Conservation (phyloP, 2,113 vertebrate species). For the Abramis brama region DNA sequence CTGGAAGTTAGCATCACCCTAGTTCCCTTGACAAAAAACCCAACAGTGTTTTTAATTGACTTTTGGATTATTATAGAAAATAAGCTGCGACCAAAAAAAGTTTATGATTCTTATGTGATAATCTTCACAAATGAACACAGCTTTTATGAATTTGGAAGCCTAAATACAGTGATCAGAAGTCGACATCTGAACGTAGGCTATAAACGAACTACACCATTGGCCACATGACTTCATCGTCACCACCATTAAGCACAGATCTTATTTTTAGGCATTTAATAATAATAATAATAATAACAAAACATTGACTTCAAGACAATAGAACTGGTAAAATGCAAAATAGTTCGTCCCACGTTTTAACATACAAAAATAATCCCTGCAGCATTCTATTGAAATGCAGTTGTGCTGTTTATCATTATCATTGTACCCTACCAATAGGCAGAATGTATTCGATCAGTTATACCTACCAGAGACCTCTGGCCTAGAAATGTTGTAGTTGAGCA, state of each 20-base stretch:
- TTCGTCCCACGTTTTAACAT: neutral
- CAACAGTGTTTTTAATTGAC: neutral
- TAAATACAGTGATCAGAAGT: neutral
- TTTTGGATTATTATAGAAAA: neutral
- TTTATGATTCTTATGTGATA: neutral
- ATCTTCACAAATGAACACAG: neutral
- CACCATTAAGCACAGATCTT: neutral
- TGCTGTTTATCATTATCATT: neutral
- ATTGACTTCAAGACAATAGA: neutral
- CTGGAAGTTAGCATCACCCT: neutral
- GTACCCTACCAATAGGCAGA: neutral
- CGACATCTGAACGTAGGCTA: neutral
- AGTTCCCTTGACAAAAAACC: neutral
- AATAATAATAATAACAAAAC: neutral
- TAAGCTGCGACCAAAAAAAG: neutral
- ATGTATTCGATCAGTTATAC: constrained; percentile 20
- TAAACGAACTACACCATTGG: neutral
- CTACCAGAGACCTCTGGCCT: neutral
- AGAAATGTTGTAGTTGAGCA: constrained; percentile 31
- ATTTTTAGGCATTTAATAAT: neutral
- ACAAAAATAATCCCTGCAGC: neutral
- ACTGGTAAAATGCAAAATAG: neutral
- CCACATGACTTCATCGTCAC: neutral
- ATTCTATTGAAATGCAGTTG: neutral
- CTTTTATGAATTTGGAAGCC: neutral